Evolutionary conservation across 1,140 invertebrate species (phyloP).

Genomic region (Diploscapter pachys): DNA sequence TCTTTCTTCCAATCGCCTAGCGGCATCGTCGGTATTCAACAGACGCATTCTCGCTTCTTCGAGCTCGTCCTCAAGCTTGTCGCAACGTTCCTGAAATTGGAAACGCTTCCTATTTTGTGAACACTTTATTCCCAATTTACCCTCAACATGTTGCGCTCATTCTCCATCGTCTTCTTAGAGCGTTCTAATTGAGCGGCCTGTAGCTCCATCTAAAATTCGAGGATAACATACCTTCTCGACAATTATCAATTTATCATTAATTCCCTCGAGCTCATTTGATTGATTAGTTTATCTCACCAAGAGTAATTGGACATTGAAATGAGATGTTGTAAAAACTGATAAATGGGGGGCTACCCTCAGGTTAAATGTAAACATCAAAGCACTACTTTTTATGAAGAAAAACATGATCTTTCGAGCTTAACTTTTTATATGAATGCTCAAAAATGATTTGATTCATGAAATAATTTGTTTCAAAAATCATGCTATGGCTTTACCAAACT

Average conservation of each 20-base stretch:
- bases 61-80: constrained; percentile 22
- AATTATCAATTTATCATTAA: too few relatives aligned
- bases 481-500: too few relatives aligned
- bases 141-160: background rate
- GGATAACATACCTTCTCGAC: too few relatives aligned
- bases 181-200: background rate
- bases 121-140: background rate
- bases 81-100: constrained; percentile 2
- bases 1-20: constrained; percentile 17
- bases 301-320: too few relatives aligned
- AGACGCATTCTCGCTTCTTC: constrained; percentile 20
- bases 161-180: constrained; percentile 2
- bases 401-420: background rate
- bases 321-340: background rate
- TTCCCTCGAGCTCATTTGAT: too few relatives aligned
- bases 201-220: background rate
- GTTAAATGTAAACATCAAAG: background rate
- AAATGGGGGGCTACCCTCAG: background rate
- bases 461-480: too few relatives aligned
- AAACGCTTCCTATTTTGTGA: background rate
- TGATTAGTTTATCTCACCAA: too few relatives aligned
- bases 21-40: constrained; percentile 27
- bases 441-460: too few relatives aligned
- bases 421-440: background rate
- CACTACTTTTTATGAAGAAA: background rate